Conservation (phyloP, 2,113 vertebrate species). For the Mustelus asterias region DNA sequence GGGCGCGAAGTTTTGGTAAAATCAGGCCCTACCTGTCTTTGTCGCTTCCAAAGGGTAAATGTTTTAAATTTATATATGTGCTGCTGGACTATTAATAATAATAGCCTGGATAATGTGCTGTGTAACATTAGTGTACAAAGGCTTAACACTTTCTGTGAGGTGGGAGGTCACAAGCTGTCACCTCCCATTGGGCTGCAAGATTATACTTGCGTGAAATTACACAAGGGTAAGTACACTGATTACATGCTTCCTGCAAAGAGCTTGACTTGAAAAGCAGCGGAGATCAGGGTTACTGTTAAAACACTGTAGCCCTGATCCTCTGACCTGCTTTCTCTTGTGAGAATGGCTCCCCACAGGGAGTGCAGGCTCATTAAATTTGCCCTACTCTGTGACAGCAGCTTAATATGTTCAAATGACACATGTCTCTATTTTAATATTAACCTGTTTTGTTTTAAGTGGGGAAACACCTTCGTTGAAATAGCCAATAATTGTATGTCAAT, state of each 20-base stretch:
- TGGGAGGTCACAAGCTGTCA: not conserved
- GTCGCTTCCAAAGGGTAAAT: not conserved
- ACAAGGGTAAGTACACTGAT: not conserved
- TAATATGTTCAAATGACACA: not conserved
- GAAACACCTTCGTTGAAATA: not conserved
- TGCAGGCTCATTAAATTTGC: not conserved
- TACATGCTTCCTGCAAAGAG: not conserved
- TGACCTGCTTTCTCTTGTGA: not conserved
- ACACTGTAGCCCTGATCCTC: not conserved
- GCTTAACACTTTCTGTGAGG: not conserved
- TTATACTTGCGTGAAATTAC: not conserved
- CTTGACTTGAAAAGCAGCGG: not conserved
- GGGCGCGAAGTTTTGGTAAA: too few species aligned
- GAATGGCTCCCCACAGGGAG: not conserved
- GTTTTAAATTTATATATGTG: not conserved
- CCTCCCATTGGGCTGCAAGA: not conserved
- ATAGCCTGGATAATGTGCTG: not conserved
- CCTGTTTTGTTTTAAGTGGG: not conserved
- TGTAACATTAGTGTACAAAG: not conserved
- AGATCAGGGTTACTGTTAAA: not conserved
- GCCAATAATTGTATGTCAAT: not conserved
- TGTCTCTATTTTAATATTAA: not conserved
- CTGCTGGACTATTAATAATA: not conserved
- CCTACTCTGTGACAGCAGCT: not conserved
- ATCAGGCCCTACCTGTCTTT: not conserved